Percentiles rank a stretch among this genome's conserved stretches.
Conservation (phyloP, 2,113 vertebrate genomes). For the Podarcis cretensis region DNA sequence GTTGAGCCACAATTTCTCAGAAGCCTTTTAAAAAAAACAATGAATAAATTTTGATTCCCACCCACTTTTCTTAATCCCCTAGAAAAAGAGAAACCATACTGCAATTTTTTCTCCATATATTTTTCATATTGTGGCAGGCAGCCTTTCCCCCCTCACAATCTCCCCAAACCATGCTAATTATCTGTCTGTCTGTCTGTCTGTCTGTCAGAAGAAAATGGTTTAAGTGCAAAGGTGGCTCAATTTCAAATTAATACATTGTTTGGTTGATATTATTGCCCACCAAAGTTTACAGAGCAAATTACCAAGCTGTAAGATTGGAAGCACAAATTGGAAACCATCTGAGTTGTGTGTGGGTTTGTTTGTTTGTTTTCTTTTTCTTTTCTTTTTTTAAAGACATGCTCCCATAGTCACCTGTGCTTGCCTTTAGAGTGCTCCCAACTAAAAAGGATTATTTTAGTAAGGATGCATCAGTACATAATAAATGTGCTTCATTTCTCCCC, state of each 20-base stretch:
- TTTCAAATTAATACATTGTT: constrained; percentile 65
- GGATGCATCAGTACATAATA: constrained; percentile 78
- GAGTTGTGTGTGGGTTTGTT: constrained; percentile 8
- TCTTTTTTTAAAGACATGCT: constrained; percentile 23
- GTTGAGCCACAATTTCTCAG: no score
- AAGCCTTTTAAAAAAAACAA: no score
- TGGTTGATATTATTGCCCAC: constrained; percentile 60
- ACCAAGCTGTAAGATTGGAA: constrained; percentile 80
- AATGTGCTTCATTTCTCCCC: constrained; percentile 79
- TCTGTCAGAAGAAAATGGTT: background rate
- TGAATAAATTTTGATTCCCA: no score
- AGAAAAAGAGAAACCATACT: no score
- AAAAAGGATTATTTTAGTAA: constrained; percentile 78
- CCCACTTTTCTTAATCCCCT: no score
- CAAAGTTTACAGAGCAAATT: constrained; percentile 77
- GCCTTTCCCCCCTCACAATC: no score
- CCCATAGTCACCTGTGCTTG: constrained; percentile 70
- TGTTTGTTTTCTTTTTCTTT: constrained; percentile 56
- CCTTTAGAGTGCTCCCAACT: constrained; percentile 71
- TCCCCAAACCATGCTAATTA: no score
- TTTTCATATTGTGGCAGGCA: no score
- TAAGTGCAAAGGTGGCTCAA: background rate
- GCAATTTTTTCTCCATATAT: no score
- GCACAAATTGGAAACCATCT: constrained; percentile 60
- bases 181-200: no score